Percentiles rank a stretch among this genome's conserved stretches.
Conservation (phyloP, 2,113 vertebrate species). For the Eretmochelys imbricata region DNA sequence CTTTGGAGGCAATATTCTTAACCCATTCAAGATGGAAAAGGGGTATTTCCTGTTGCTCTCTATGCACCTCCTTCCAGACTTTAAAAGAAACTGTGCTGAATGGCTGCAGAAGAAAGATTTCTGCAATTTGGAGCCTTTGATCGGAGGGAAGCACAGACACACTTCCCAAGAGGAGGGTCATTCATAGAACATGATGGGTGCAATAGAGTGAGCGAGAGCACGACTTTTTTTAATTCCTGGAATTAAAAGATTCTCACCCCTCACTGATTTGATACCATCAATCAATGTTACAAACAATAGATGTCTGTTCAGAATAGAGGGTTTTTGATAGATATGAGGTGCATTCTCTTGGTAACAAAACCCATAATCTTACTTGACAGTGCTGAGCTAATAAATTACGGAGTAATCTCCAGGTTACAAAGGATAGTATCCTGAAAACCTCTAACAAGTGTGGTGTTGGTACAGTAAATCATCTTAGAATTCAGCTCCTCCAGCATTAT, state of each 20-base stretch:
- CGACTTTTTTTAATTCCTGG: neutral
- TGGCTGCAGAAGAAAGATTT: neutral
- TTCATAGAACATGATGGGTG: neutral
- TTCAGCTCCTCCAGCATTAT: neutral
- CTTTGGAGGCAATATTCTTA: neutral
- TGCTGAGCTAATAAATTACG: neutral
- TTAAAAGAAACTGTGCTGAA: neutral
- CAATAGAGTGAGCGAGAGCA: neutral
- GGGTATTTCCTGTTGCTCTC: neutral
- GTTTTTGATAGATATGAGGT: neutral
- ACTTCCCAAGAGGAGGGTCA: neutral
- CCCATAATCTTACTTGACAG: neutral
- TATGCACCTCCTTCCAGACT: neutral
- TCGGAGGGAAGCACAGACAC: neutral
- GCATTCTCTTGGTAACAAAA: neutral
- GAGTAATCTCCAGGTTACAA: neutral
- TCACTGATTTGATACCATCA: neutral
- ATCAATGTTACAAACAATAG: fast-evolving
- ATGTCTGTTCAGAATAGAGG: neutral
- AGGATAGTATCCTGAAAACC: neutral
- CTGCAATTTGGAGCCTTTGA: fast-evolving
- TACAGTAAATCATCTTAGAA: neutral
- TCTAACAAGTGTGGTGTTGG: neutral
- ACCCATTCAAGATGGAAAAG: neutral
- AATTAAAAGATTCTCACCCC: neutral